Evolutionary conservation across 2,888 invertebrate genomes (phyloP).

Genomic region (Cephus spinipes): DNA sequence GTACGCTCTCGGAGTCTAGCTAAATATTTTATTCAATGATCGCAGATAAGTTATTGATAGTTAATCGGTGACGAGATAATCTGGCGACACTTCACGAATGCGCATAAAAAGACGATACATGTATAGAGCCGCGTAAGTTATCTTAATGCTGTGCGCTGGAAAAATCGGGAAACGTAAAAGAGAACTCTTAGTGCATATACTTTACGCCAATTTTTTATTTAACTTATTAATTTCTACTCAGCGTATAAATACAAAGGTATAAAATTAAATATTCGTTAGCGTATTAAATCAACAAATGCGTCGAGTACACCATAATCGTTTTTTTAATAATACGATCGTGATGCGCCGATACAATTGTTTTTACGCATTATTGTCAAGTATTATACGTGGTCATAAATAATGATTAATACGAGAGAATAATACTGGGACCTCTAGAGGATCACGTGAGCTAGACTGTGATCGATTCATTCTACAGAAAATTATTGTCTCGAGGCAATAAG

Average conservation of each 20-base stretch:
- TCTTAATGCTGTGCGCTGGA: not conserved
- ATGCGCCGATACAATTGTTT: not conserved
- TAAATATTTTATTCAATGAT: conserved; percentile 15
- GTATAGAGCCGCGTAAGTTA: not conserved
- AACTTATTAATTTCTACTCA: conserved; percentile 26
- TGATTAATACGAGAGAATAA: conserved; percentile 5
- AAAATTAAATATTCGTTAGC: conserved; percentile 36
- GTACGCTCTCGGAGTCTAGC: conserved; percentile 11
- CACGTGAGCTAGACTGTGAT: not conserved
- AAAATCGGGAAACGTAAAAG: not conserved
- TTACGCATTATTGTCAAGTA: not conserved
- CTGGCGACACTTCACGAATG: not conserved
- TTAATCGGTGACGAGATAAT: not conserved
- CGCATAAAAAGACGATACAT: not conserved
- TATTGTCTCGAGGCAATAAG: not conserved
- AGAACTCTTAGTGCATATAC: not conserved
- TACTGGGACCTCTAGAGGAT: not conserved
- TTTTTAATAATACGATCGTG: not conserved
- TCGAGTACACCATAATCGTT: not conserved
- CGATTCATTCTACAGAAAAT: not conserved
- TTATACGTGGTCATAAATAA: not conserved
- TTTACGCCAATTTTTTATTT: not conserved
- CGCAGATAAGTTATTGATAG: not conserved
- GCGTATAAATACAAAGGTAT: conserved; percentile 43
- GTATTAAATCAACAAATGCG: not conserved